Evolutionary conservation across 2,113 vertebrate species (phyloP).

Genomic region (Euleptes europaea): DNA sequence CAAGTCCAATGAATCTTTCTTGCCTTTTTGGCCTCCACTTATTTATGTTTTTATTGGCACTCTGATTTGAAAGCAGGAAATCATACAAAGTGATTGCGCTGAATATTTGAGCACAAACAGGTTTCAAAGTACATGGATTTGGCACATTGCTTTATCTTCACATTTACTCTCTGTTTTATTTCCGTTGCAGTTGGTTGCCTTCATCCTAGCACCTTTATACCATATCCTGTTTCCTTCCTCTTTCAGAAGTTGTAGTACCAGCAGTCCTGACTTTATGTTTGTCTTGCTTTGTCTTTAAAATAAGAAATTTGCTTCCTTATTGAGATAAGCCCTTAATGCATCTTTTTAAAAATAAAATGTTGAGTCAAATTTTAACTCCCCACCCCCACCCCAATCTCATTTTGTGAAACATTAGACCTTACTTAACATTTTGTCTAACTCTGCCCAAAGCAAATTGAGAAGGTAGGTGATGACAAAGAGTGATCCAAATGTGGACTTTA

Average conservation of each 20-base stretch:
- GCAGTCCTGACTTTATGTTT: conserved; percentile 13
- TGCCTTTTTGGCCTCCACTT: conserved; percentile 12
- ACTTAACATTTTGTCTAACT: neutral
- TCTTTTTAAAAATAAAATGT: neutral
- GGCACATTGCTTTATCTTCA: conserved; percentile 52
- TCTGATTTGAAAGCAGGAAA: conserved; percentile 65
- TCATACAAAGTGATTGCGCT: conserved; percentile 56
- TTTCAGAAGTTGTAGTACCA: conserved; percentile 28
- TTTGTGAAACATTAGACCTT: neutral
- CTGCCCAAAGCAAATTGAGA: neutral
- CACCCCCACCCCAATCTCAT: too few species aligned
- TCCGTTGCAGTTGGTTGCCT: conserved; percentile 54
- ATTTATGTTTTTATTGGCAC: conserved; percentile 49
- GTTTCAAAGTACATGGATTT: conserved; percentile 56
- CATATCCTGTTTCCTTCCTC: conserved; percentile 69
- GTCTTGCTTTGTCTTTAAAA: neutral
- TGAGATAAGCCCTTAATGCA: fast-evolving
- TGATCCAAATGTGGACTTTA: neutral
- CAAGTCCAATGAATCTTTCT: conserved; percentile 15
- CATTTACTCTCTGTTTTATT: conserved; percentile 50
- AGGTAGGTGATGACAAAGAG: neutral
- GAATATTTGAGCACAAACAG: conserved; percentile 47
- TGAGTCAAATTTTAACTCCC: neutral
- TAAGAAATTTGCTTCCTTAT: neutral
- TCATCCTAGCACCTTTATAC: conserved; percentile 52